Evolutionary conservation across 2,797 vertebrate genomes (phyloP), one percentile per base, ranked within the genome.

Genomic region (Poecile montanus): DNA sequence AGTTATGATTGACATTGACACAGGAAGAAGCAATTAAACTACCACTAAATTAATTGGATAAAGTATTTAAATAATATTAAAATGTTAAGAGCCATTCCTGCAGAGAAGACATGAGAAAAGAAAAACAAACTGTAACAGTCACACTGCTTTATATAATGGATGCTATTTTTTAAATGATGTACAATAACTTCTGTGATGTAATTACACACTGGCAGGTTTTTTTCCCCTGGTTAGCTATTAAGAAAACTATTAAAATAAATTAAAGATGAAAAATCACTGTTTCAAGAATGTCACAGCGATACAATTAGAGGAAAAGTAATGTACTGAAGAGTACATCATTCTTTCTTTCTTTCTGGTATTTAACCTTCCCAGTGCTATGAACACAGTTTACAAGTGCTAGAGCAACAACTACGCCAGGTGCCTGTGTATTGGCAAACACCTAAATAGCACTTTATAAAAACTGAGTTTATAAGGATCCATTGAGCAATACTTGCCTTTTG

Each of bases 401-500:
- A 74, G 23, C 12, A 71, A 66, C 5, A 21, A 38, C 15, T 26
- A 54, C 44, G 38, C 3, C 0, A 0, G 74, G 40, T 2, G 0
- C 8, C 13, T 26, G 9, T 10, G 14, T 25, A 75, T 17, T 21
- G 81, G 58, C 5, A 7, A 82, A 34, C 14, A 62, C 4, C 10
- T 19, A 75, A 85, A 32, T 4, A 40, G 57, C 6, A 72, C 11
- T 21, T 38, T 1, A 16, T 9, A 57, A n/a, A 68, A 62, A 27
- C 0, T 5, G 5, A 53, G 11, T n/a, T 85, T 34, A 15, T 19
- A 47, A 60, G 48, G 30, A 63, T 32, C 17, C 78, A 11, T 9
- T 47, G 76, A 40, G 60, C 65, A 61, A 91, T 36, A 95, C 97
- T 93, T 97, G 99, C 99, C 99, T 99, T 97, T 99, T 99, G 51